Percentiles rank a stretch among this genome's conserved stretches.
These are phyloP conservation scores for Otolemur garnettii DNA, from an alignment of 2,113 vertebrate species.

Conservation along the genomic window DNA sequence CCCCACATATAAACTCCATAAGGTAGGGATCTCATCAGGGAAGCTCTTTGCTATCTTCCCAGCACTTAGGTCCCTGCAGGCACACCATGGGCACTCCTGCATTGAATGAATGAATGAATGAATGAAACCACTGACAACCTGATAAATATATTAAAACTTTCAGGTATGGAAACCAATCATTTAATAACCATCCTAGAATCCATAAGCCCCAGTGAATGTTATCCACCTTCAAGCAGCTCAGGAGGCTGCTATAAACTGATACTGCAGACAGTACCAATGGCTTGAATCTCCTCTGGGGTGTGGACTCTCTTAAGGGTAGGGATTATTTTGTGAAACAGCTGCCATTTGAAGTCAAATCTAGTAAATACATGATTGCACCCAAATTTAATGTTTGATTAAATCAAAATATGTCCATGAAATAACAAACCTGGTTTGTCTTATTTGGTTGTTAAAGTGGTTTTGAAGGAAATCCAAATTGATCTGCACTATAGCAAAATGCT, in stretches of 20 bases:
- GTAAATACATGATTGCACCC: not conserved
- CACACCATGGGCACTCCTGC: not conserved
- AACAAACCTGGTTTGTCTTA: not conserved
- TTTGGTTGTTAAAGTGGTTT: slow-evolving; percentile 26
- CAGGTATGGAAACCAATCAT: slow-evolving; percentile 36
- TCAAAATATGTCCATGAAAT: slow-evolving; percentile 18
- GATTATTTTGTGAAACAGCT: slow-evolving; percentile 27
- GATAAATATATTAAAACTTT: slow-evolving; percentile 28
- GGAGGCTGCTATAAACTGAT: not conserved
- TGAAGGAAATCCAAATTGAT: slow-evolving; percentile 47
- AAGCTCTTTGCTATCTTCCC: not conserved
- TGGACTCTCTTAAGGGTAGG: not conserved
- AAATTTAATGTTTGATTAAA: not conserved
- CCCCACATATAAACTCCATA: slow-evolving; percentile 1
- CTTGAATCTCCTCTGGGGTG: not conserved
- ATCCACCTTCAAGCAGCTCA: not conserved
- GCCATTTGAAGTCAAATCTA: slow-evolving; percentile 24
- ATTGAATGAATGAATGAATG: slow-evolving; percentile 23
- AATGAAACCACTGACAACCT: slow-evolving; percentile 27
- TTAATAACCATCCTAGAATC: not conserved
- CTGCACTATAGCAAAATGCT: slow-evolving; percentile 3
- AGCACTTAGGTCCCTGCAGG: not conserved
- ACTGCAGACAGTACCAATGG: not conserved
- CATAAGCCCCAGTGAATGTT: not conserved
- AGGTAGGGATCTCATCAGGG: not conserved